Evolutionary conservation across 2,888 invertebrate species (phyloP), one percentile per base, ranked within the genome.

Genomic region (Rhodophaea formosa): DNA sequence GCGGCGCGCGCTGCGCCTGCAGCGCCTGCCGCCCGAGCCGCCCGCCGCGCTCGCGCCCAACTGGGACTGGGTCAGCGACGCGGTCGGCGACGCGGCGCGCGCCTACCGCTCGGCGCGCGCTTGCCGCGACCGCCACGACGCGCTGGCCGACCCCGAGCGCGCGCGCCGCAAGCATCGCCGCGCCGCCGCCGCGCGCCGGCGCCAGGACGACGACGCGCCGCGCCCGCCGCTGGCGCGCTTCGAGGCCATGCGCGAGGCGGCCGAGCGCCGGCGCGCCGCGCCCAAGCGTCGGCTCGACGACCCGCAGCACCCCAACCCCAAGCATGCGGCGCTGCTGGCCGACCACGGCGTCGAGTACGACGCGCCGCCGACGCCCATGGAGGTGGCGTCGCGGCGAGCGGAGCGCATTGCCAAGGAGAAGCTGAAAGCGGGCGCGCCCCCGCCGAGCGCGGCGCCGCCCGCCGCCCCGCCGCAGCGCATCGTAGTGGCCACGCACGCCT

Each of bases 51-150:
- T 97, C 77, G 95, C 95, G 29, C 96, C 97, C 47, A 99, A 99
- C 91, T 99, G 99, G 99, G 98, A 99, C 81, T 93, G 98, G 79
- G 97, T 97, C 8, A 95, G 98, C 17, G 98, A 98, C 78, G 94
- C 96, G 70, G 98, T 99, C 1, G 98, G 96, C 84, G 94, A 95
- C 62, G 94, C 94, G n/a, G 96, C 97, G 52, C 94, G 97, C 67
- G 95, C 95, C 15, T 97, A 96, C 84, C 94, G 99, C 61, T 96
- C 98, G 43, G 94, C 97, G 15, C 97, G 98, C 76, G 97, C 98
- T 81, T 98, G 98, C 82, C 95, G 96, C 69, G 95, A 94, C 79
- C 94, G 98, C 35, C 99, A 98, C 84, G 98, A 99, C 82, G 94
- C 94, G 65, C 95, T 96, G 16, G 95, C 98, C 69, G 94, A 97